Evolutionary conservation across 1,140 invertebrate genomes (phyloP).

Genomic region (Zaprionus kolodkinae): DNA sequence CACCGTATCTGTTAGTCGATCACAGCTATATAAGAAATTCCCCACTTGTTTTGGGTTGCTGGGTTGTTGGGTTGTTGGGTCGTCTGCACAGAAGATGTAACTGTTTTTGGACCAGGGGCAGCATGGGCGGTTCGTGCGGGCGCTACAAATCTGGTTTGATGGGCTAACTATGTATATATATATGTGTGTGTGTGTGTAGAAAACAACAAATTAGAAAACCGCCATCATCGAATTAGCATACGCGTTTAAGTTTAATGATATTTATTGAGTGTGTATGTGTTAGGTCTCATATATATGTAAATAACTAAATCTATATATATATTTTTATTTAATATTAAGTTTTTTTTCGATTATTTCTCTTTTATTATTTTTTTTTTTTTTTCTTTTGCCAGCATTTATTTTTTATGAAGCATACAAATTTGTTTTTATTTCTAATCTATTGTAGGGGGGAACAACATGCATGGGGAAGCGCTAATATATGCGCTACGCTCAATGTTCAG

Average conservation of each 20-base stretch:
- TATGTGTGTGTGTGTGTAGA: slow-evolving; percentile 19
- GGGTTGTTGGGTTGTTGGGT: slow-evolving; percentile 45
- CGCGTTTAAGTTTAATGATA: slow-evolving; percentile 75
- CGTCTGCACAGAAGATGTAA: slow-evolving; percentile 33
- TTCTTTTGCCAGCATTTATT: slow-evolving; percentile 57
- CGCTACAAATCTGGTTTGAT: slow-evolving; percentile 65
- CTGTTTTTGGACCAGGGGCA: slow-evolving; percentile 30
- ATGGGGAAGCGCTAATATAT: slow-evolving; percentile 48
- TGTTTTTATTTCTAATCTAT: slow-evolving; percentile 23
- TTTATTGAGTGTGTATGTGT: slow-evolving; percentile 42
- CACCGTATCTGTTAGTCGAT: not conserved
- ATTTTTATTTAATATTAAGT: not conserved
- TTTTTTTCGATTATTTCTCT: slow-evolving; percentile 7
- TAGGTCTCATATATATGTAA: slow-evolving; percentile 45
- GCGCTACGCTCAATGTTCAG: slow-evolving; percentile 13
- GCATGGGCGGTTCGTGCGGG: slow-evolving; percentile 18
- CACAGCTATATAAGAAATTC: no score
- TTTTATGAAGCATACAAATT: slow-evolving; percentile 74
- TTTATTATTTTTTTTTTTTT: slow-evolving; percentile 12
- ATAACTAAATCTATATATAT: slow-evolving; percentile 26
- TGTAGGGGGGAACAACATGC: slow-evolving; percentile 35
- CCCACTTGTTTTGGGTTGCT: slow-evolving; percentile 33
- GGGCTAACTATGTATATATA: slow-evolving; percentile 25
- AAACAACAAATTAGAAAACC: slow-evolving; percentile 76
- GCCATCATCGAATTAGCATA: slow-evolving; percentile 81